Base-by-base conservation (phyloP, 2,797 vertebrate genomes). In the Gadopsis bispinosus region DNA sequence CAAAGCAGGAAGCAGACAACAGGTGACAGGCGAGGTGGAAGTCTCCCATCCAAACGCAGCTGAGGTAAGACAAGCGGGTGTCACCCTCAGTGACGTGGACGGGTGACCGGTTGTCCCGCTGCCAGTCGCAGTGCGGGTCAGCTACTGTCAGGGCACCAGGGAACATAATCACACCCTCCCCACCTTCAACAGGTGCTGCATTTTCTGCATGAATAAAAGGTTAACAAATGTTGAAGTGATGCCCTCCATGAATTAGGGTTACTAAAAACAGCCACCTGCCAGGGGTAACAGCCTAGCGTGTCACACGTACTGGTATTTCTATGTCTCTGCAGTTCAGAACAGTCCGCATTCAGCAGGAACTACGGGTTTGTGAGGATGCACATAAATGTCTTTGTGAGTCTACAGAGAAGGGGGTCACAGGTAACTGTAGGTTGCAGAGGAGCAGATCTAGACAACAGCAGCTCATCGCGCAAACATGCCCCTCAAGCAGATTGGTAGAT, bases 101-200 rank as follows among this genome's bases (percentile, higher is more conserved):
- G 41, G 16, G 8, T n/a, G 55, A 85, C 69, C 70, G 48, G 51
- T 53, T 45, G 73, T 55, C 80, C 73, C 77, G 53, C 71, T 79
- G 63, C 48, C 45, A 69, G 77, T 62, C 72, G 79, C 69, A 59
- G 82, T 76, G 20, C 84, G 61, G 76, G 73, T 66, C 69, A 73
- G 59, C 51, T n/a, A 8, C 73, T 22, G 65, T 82, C 67, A 86
- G 79, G 60, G 50, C 67, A 89, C 45, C 68, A 85, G 91, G 37
- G 3, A 39, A 39, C 9, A 1, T 9, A 37, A 37, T 9, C 7
- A 37, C 37, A 39, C 37, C 37, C 37, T 39, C 8, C 8, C 37
- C 3, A 3, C 37, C 37, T 3, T 39, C 37, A 39, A 11, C 10
- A 39, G 37, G 37, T 11, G 9, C 43, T 16, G 50, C 14, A 39